A percentile compares a stretch with the other conserved stretches of the same genome.
These are phyloP conservation scores for Epizoanthus ramosus DNA, from an alignment of 92 coral and sea anemone genomes.

Conservation along the genomic window DNA sequence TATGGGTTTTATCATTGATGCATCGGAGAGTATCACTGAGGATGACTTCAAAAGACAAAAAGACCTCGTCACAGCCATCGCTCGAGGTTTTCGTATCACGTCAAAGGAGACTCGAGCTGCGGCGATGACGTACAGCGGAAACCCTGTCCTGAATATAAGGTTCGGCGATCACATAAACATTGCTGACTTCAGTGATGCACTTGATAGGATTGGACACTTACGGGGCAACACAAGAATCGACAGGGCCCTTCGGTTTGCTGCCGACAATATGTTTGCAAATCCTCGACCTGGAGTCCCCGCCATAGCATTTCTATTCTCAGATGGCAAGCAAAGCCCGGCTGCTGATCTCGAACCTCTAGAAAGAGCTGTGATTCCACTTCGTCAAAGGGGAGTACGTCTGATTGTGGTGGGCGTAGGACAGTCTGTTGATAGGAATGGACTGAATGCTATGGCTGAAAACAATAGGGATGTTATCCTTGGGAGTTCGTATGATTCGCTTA, in stretches of 20 bases:
- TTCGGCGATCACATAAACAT: slow-evolving; percentile 48
- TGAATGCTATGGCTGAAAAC: slow-evolving; percentile 58
- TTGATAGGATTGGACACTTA: slow-evolving; percentile 62
- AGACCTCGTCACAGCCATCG: slow-evolving; percentile 72
- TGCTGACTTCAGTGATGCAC: slow-evolving; percentile 63
- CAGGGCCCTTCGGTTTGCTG: slow-evolving; percentile 80
- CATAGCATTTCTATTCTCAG: slow-evolving; percentile 87
- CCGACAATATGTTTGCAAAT: slow-evolving; percentile 57
- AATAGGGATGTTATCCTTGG: slow-evolving; percentile 65
- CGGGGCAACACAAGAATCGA: slow-evolving; percentile 80
- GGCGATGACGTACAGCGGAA: slow-evolving; percentile 76
- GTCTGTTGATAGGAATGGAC: slow-evolving; percentile 54
- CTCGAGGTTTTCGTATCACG: slow-evolving; percentile 65
- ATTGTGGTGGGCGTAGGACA: slow-evolving; percentile 85
- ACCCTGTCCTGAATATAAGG: slow-evolving; percentile 60
- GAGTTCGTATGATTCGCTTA: slow-evolving; percentile 68
- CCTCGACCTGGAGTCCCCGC: slow-evolving; percentile 72
- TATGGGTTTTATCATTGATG: slow-evolving; percentile 79
- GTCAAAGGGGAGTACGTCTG: slow-evolving; percentile 76
- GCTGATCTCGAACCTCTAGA: slow-evolving; percentile 70
- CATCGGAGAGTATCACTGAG: slow-evolving; percentile 80
- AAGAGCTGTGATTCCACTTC: slow-evolving; percentile 74
- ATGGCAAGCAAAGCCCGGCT: slow-evolving; percentile 69
- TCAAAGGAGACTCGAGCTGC: slow-evolving; percentile 70
- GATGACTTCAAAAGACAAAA: slow-evolving; percentile 71